Evolutionary conservation across 2,888 invertebrate genomes (phyloP), one percentile per base, ranked within the genome.

Genomic region (Kuschelorhynchus macadamiae): DNA sequence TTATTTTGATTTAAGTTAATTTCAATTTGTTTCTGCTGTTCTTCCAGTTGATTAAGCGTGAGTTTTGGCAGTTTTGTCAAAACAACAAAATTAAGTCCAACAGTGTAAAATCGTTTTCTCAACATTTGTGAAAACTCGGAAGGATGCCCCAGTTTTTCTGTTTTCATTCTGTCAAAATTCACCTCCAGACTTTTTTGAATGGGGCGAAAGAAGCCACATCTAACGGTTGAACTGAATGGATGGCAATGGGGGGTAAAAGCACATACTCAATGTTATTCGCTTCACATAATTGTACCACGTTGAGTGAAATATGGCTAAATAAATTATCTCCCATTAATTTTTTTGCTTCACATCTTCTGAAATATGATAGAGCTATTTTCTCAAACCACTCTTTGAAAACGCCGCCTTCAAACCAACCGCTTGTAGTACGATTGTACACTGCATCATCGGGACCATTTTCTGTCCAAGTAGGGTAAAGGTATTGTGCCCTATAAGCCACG

Each of bases 101-200:
- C 4, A 25, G 25, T 25, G 25, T 25, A 3, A 25, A 25, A 25
- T 25, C 3, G 7, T 25, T 66, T 17, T 12, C 50, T 46, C 11
- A 66, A 47, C 8, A 59, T 18, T 17, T 32, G 30, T 20, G 65
- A 59, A 41, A 59, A 65, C 18, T 59, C 57, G 5, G 59, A 12
- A 59, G 18, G 39, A 20, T 17, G 9, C 65, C 65, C 21, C 44
- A 52, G 42, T 65, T 65, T 46, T 65, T 65, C 18, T 16, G n/a
- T 39, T 55, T 7, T 62, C 62, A 67, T 32, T 47, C 12, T 30
- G 17, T 39, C 9, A 62, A 17, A 36, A 67, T 50, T n/a, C 21
- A n/a, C 16, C 56, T 36, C 62, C 67, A 67, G 7, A 56, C 11
- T 55, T 64, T 63, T 46, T 65, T 65, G 41, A 65, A 30, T 32